Evolutionary conservation across 1,140 invertebrate genomes (phyloP).

Genomic region (Planococcus citri): DNA sequence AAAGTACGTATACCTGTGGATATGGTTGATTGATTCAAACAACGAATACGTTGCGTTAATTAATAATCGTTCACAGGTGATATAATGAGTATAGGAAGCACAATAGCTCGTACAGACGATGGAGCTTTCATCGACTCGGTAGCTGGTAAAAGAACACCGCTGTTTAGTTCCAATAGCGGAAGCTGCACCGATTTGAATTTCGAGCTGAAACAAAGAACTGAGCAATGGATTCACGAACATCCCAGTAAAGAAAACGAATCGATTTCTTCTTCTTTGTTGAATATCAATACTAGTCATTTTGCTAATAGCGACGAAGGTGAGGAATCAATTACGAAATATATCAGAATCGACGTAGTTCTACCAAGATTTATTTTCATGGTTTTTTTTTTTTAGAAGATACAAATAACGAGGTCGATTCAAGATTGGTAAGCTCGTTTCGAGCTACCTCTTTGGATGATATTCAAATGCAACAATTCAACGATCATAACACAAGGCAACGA

Average conservation of each 20-base stretch:
- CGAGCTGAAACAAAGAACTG: neutral
- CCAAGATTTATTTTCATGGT: neutral
- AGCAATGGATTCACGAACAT: neutral
- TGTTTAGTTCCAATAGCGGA: neutral
- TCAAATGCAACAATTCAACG: neutral
- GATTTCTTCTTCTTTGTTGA: neutral
- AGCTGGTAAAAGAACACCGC: neutral
- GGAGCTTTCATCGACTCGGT: neutral
- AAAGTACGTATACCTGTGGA: neutral
- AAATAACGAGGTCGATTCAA: neutral
- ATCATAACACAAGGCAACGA: neutral
- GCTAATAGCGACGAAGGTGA: neutral
- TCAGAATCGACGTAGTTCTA: no score
- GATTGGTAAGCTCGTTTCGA: neutral
- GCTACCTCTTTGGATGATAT: neutral
- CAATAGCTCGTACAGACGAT: neutral
- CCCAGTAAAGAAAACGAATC: neutral
- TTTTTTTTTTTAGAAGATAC: neutral
- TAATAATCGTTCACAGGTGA: neutral
- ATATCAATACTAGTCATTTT: slow-evolving; percentile 16
- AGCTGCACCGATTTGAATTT: neutral
- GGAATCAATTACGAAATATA: no score
- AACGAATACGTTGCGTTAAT: neutral
- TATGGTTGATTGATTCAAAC: neutral
- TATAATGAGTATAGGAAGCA: neutral